Conservation (phyloP, 2,113 vertebrate species). For the Plotosus lineatus region DNA sequence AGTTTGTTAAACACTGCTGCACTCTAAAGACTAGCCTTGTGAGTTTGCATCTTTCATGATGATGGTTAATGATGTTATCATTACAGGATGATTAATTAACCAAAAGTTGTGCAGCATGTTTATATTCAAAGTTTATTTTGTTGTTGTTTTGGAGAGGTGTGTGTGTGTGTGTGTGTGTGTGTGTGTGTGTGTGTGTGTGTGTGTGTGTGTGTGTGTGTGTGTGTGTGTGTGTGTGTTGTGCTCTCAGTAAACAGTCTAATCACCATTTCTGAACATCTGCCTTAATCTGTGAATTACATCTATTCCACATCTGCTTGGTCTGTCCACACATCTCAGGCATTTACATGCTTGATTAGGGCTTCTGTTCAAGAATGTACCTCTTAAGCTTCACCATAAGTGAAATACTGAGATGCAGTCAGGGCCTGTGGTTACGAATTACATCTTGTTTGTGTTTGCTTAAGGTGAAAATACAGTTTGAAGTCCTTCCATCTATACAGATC, state of each 20-base stretch:
- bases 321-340: not conserved
- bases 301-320: conserved; percentile 27
- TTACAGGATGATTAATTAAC: not conserved
- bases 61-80: not conserved
- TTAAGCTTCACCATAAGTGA: not conserved
- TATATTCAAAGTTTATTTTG: not conserved
- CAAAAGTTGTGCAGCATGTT: not conserved
- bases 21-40: not conserved
- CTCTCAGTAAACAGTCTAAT: not conserved
- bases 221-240: no score
- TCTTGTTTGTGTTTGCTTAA: conserved; percentile 23
- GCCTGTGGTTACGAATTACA: not conserved
- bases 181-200: no score
- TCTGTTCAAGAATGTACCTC: not conserved
- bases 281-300: not conserved
- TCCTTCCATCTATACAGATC: not conserved
- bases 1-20: not conserved
- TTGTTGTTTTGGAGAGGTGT: not conserved
- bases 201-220: no score
- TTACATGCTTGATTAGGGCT: conserved; percentile 2
- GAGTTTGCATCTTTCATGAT: not conserved
- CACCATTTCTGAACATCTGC: conserved; percentile 21
- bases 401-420: not conserved
- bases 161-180: no score
- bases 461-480: not conserved